Base-by-base conservation (phyloP, 2,113 vertebrate genomes). In the Rhinichthys klamathensis region DNA sequence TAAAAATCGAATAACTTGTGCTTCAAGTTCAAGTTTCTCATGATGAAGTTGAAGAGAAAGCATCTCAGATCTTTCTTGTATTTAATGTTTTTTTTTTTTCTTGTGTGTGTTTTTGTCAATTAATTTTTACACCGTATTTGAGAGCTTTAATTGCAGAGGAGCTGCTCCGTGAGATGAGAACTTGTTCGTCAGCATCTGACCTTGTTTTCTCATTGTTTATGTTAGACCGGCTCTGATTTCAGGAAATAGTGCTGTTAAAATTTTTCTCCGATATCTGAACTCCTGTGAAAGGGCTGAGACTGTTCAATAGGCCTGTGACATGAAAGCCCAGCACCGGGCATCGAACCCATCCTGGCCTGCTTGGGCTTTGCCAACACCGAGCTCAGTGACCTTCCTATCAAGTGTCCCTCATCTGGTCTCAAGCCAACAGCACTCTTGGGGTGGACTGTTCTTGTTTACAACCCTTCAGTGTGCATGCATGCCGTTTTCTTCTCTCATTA, bases 341-440 rank as follows among this genome's bases (percentile, higher is more conserved):
- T 51, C 41, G 63, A 86, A 54, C 63, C 25, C 88, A 72, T 88
- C 8, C 23, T 6, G 11, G 27, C 76, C 46, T 63, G 44, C 38
- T 78, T 77, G 11, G 10, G 46, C 49, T 49, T 74, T 72, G 63
- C 84, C 89, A 69, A 12, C 82, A 90, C 92, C 90, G 89, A 90
- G 83, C 90, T 86, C 89, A 88, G 41, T 92, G 93, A 94, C 94
- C 94, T 93, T 94, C 93, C 93, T 94, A 92, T 95, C 93, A 90
- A 93, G 92, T 94, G 91, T 92, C 93, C 90, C 87, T 92, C 86
- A 91, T 91, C 91, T 90, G 91, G 88, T 94, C 87, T 92, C 92
- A 94, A 95, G 91, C 93, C 92, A 94, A 93, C 91, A 93, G 91
- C 93, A 93, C 94, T 94, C 93, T 82, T 41, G 92, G 93, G 94